These are phyloP conservation scores for Buceros bicornis DNA, from an alignment of 2,797 vertebrate species.

Conservation along the genomic window DNA sequence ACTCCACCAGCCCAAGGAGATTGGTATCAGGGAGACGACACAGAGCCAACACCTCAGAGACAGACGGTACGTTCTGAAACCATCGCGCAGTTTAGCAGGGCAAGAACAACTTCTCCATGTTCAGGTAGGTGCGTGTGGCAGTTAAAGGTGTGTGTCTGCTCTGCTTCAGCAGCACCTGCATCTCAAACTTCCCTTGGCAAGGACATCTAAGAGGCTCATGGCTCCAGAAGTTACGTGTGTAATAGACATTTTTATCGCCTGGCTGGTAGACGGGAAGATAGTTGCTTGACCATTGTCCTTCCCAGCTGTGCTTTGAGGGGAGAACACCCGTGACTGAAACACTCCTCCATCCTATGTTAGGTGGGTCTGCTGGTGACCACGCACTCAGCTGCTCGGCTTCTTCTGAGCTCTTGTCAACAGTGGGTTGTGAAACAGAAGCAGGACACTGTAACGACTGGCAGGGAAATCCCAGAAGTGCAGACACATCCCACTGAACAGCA, in stretches of 20 bases:
- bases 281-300: not conserved
- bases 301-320: not conserved
- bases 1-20: not conserved
- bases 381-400: slow-evolving; percentile 39
- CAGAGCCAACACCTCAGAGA: not conserved
- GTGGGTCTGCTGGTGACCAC: not conserved
- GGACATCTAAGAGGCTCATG: not conserved
- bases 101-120: not conserved
- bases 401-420: slow-evolving; percentile 16
- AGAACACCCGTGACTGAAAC: not conserved
- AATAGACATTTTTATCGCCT: not conserved
- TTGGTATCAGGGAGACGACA: not conserved
- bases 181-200: not conserved
- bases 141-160: not conserved
- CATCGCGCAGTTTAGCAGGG: not conserved
- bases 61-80: not conserved
- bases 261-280: not conserved
- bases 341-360: not conserved
- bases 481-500: slow-evolving; percentile 34
- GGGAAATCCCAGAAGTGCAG: slow-evolving; percentile 37
- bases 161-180: not conserved
- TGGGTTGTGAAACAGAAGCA: not conserved
- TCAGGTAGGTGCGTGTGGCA: not conserved
- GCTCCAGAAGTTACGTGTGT: not conserved
- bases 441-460: not conserved